Base-by-base conservation (phyloP, 2,797 vertebrate species). In the Pogoniulus pusillus region DNA sequence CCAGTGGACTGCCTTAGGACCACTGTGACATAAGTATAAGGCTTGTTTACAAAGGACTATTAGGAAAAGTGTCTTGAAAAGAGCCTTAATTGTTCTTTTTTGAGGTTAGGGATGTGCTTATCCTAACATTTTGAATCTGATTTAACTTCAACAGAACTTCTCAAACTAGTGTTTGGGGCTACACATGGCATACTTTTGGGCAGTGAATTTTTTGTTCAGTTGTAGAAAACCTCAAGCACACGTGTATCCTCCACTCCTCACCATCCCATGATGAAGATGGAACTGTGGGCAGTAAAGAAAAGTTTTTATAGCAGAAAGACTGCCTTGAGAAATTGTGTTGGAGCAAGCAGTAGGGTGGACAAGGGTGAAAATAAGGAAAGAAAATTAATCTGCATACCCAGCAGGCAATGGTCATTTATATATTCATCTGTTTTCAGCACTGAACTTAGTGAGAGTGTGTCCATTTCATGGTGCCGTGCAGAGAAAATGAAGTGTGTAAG, bases 311-410 rank as follows among this genome's bases (percentile, higher is more conserved):
- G 74, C 59, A 82, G 75, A 80, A 70, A 89, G 80, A 53, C 70
- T 85, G 9, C 66, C 66, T 37, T 37, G 58, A 91, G 87, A 95
- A 96, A 93, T 78, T 87, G 74, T 43, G 63, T 93, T 87, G 82
- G 68, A 96, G 47, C 29, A 89, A 97, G 90, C 97, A 97, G 96
- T 95, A 94, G 97, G 97, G 96, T 96, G 92, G 97, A 96, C 95
- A 96, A 97, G 98, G 97, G 98, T 98, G 98, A 97, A 98, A 98
- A 98, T 97, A 97, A 98, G 87, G 96, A 94, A 97, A 95, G 92
- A 96, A 97, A 97, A 98, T 97, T 98, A 97, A 99, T 99, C 99
- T 99, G 98, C 98, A 98, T 99, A 98, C 98, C 97, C 98, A 99
- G 98, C 98, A 98, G 98, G 98, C 98, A 98, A 96, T 97, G 96